Conservation (phyloP, 2,113 vertebrate genomes). For the Misgurnus mizolepis region DNA sequence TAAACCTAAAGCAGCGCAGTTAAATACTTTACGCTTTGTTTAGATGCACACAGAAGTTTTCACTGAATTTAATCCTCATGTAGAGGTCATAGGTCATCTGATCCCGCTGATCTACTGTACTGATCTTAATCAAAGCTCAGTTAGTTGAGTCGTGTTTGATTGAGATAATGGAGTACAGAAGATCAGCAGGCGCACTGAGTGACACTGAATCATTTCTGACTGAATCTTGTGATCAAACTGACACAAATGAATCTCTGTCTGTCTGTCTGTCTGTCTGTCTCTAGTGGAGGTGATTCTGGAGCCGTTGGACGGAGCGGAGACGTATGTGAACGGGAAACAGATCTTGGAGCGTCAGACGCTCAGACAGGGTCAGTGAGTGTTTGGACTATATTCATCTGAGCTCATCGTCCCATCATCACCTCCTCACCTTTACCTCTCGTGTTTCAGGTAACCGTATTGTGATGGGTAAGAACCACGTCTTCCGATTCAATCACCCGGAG, state of each 20-base stretch:
- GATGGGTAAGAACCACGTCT: slow-evolving; percentile 92
- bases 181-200: too few relatives aligned
- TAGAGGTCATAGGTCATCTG: too few relatives aligned
- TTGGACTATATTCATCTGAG: slow-evolving; percentile 16
- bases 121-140: too few relatives aligned
- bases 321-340: slow-evolving; percentile 86
- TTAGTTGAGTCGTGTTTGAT: too few relatives aligned
- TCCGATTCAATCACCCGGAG: slow-evolving; percentile 89
- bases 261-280: slow-evolving; percentile 19
- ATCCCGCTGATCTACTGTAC: too few relatives aligned
- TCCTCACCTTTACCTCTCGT: not conserved
- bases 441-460: slow-evolving; percentile 84
- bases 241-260: not conserved
- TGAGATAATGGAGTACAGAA: too few relatives aligned
- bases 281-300: slow-evolving; percentile 84
- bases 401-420: not conserved
- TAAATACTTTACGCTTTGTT: too few relatives aligned
- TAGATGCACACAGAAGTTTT: too few relatives aligned
- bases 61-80: too few relatives aligned
- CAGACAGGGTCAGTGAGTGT: slow-evolving; percentile 76
- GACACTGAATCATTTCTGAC: too few relatives aligned
- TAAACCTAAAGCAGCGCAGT: too few relatives aligned
- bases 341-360: slow-evolving; percentile 78
- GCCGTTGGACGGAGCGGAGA: slow-evolving; percentile 81
- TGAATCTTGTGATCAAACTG: too few relatives aligned